Percentiles rank a stretch among this genome's conserved stretches.
phyloP scores from a whole-genome alignment of 2,113 vertebrate genomes.

The Myrmecobius fasciatus region DNA sequence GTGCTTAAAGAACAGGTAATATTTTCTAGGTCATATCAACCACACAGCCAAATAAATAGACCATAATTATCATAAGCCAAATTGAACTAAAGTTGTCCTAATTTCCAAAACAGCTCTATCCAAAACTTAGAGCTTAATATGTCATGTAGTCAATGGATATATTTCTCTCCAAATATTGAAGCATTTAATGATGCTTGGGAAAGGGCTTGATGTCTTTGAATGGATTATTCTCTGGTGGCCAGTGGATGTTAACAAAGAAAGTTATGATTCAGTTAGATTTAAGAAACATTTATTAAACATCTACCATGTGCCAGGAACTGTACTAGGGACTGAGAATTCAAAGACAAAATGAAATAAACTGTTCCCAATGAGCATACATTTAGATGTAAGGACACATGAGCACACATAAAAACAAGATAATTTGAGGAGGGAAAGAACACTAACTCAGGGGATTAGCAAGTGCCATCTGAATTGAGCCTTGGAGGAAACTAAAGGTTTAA shows the following conservation, averaged over 20 bases:
- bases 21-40: background rate
- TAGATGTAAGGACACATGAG: background rate
- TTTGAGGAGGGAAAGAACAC: background rate
- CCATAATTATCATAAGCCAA: background rate
- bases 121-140: background rate
- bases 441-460: background rate
- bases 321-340: background rate
- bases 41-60: background rate
- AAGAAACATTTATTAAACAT: background rate
- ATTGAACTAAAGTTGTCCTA: background rate
- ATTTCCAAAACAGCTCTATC: background rate
- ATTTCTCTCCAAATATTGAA: constrained; percentile 51
- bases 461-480: background rate
- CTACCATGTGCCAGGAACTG: background rate
- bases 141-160: background rate
- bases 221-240: constrained; percentile 46
- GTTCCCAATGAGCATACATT: background rate
- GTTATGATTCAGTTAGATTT: background rate
- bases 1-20: background rate
- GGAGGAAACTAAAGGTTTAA: background rate
- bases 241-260: constrained; percentile 35
- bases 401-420: background rate
- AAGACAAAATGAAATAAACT: background rate
- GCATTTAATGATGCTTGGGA: constrained; percentile 30
- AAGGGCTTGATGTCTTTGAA: constrained; percentile 8